Evolutionary conservation across 2,888 invertebrate genomes (phyloP).

Genomic region (Amphipyra berbera): DNA sequence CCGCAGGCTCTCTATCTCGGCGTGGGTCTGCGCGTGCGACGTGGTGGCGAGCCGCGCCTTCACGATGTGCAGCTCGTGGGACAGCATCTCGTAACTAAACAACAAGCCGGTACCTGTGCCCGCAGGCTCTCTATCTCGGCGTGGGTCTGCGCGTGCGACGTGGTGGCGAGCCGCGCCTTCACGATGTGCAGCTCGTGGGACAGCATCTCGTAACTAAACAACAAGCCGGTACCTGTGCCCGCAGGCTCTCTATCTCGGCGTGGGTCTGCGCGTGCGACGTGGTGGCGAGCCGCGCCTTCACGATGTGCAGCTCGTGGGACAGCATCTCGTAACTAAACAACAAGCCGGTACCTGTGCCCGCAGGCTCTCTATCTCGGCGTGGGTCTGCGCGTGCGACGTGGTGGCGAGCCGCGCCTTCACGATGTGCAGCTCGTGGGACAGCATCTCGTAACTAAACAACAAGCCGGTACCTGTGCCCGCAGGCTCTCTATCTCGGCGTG

Average conservation of each 20-base stretch:
- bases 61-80: conserved; percentile 92
- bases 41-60: conserved; percentile 93
- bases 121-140: conserved; percentile 92
- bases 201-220: conserved; percentile 77
- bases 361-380: conserved; percentile 92
- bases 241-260: conserved; percentile 92
- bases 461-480: conserved; percentile 79
- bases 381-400: conserved; percentile 94
- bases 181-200: conserved; percentile 93
- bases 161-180: conserved; percentile 92
- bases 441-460: conserved; percentile 72
- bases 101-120: conserved; percentile 75
- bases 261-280: conserved; percentile 94
- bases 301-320: conserved; percentile 92
- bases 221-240: conserved; percentile 78
- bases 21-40: conserved; percentile 93
- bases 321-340: conserved; percentile 77
- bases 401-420: conserved; percentile 92
- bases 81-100: conserved; percentile 79
- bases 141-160: conserved; percentile 94
- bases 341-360: conserved; percentile 79
- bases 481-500: conserved; percentile 93
- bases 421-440: conserved; percentile 92
- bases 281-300: conserved; percentile 92
- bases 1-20: conserved; percentile 92